phyloP scores from a whole-genome alignment of 2,888 invertebrate species.

The Machimus atricapillus region DNA sequence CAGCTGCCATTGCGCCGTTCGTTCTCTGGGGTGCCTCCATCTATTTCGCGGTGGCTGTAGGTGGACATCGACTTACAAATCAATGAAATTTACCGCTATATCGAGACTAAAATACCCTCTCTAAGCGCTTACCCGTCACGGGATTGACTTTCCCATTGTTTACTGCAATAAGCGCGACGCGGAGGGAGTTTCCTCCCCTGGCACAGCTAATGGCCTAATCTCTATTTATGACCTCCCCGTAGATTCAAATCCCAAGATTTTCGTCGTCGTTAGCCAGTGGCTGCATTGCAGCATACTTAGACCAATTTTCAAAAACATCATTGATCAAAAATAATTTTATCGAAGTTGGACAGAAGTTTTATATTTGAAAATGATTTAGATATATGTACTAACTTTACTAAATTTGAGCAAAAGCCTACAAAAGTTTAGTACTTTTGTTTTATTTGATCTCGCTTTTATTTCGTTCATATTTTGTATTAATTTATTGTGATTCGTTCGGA shows the following conservation, averaged over 20 bases:
- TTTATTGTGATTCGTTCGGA: too few relatives aligned
- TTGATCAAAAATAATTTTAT: background rate
- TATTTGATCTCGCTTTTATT: too few relatives aligned
- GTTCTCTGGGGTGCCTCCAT: background rate
- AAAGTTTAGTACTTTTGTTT: too few relatives aligned
- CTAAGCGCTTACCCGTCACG: background rate
- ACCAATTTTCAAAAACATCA: background rate
- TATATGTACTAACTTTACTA: too few relatives aligned
- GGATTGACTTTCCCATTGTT: background rate
- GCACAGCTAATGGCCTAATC: background rate
- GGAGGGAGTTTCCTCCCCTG: background rate
- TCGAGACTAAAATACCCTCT: conserved; percentile 13
- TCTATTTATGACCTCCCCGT: background rate
- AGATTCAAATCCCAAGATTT: background rate
- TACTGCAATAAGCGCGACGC: background rate
- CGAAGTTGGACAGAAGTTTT: background rate
- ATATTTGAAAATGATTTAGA: background rate
- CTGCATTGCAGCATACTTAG: background rate
- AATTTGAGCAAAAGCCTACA: too few relatives aligned
- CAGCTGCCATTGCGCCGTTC: background rate
- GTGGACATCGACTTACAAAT: conserved; percentile 36
- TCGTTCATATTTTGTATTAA: too few relatives aligned
- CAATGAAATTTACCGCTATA: conserved; percentile 30
- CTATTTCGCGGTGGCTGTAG: conserved; percentile 18
- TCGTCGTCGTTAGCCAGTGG: background rate